Evolutionary conservation across 2,888 invertebrate genomes (phyloP), one percentile per base, ranked within the genome.

Genomic region (Ophioninae sp.): DNA sequence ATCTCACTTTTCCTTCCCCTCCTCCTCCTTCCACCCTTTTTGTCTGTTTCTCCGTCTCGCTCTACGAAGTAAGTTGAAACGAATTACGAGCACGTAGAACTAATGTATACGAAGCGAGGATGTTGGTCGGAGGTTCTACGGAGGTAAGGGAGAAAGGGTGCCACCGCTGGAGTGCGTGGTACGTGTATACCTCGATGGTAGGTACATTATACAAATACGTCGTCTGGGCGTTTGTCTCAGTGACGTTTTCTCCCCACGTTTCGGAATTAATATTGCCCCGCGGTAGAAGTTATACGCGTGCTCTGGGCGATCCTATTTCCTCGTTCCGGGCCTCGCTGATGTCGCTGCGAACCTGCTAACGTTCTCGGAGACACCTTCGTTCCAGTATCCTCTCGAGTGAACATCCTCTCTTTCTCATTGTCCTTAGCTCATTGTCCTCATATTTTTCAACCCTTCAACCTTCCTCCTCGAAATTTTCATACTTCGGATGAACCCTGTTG

Each of bases 261-360:
- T 81, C 37, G 67, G 77, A 81, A 77, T 81, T 72, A 77, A 77
- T 77, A 81, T 81, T 77, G 67, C 77, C 72, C 72, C 67, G 44
- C 51, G 64, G 72, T 56, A 59, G 71, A 69, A 71, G 71, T 81
- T 75, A 72, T 77, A 77, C 81, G 41, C 44, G 72, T 30, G 64
- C 76, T 41, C 44, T 39, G 44, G 64, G 22, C 65, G 51, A 69
- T 69, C 59, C 61, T 61, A 44, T 78, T 69, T 71, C 69, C 39
- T 63, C 63, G 20, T 10, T 44, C 20, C 67, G 23, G 58, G n/a
- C 30, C 68, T 68, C 41, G 67, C 22, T 51, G 59, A 23, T 37
- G 39, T 37, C 39, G 61, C 69, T 72, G 64, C 75, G 61, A 63
- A 75, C 63, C 76, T 81, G 81, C 71, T 81, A 77, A 77, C 76